Evolutionary conservation across 2,797 vertebrate genomes (phyloP).

Genomic region (Glyptemys insculpta): DNA sequence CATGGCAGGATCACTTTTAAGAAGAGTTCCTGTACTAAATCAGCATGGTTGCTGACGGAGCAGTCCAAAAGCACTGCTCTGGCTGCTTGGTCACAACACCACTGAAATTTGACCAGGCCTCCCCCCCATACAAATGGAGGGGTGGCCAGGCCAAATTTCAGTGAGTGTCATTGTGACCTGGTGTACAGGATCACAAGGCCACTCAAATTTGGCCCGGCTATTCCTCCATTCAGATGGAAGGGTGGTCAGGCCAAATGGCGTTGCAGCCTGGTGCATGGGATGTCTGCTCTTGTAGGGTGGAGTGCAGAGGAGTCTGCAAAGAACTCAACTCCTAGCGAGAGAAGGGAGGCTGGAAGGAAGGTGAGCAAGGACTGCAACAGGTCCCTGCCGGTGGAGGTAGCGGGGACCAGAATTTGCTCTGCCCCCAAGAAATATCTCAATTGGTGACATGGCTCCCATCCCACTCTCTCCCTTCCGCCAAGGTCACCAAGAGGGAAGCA

Average conservation of each 20-base stretch:
- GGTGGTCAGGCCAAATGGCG: no score
- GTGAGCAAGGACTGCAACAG: background rate
- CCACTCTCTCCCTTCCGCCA: background rate
- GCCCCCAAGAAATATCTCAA: background rate
- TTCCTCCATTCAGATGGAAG: background rate
- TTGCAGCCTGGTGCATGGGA: no score
- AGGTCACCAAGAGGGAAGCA: background rate
- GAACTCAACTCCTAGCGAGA: background rate
- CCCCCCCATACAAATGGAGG: background rate
- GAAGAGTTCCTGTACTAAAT: background rate
- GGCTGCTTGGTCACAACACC: background rate
- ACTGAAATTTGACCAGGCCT: background rate
- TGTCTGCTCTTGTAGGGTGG: background rate
- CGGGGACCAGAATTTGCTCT: background rate
- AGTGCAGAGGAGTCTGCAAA: background rate
- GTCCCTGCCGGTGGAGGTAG: background rate
- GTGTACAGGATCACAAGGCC: background rate
- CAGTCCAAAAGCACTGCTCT: background rate
- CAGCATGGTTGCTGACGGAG: background rate
- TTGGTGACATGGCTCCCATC: background rate
- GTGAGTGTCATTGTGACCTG: background rate
- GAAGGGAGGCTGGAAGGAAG: background rate
- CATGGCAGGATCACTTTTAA: background rate
- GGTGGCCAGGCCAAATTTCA: background rate
- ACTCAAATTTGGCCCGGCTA: background rate